Base-by-base conservation (phyloP, 1,140 invertebrate genomes). In the Neelides sp. region DNA sequence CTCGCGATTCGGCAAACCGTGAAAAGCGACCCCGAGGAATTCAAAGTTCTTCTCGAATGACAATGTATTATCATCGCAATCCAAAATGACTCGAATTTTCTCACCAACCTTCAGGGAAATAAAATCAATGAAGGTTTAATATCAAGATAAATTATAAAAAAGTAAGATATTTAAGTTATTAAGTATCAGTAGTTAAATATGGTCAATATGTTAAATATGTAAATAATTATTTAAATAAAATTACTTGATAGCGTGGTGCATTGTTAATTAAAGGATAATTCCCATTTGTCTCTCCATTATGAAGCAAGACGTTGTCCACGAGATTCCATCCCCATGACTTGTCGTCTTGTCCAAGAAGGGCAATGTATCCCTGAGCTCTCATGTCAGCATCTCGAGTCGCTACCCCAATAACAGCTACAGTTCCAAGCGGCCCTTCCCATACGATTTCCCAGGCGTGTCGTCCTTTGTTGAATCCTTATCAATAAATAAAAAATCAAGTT, bases 301-400 rank as follows among this genome's bases (percentile, higher is more conserved):
- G 93, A 58, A 97, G 70, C 40, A 98, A 76, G 73, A 88, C 81
- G 75, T 98, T 98, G 70, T 98, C 93, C 15, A 98, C 92, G 51
- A 98, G 75, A 76, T 98, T 98, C 93, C 94, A 98, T 3, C 93
- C 93, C 93, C 93, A 98, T 62, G 90, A 95, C 67, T 97, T 83
- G 65, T 94, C 86, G 71, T 98, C 90, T 36, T 85, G 86, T 19
- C 94, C 94, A 40, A 98, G 71, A 45, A 98, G 69, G 4, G 91
- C 84, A 26, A 96, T 82, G 73, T 98, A 98, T 52, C 94, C 59
- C 42, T 57, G 55, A 30, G 55, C 55, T 44, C 59, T 34, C 55
- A 61, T 55, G 50, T 57, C 63, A 85, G 92, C 87, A 65, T 94
- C 86, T 72, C 89, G 92, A 2, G 93, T 96, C 23, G 92, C 88